phyloP scores from a whole-genome alignment of 2,888 invertebrate genomes.

The Coleophora flavipennella region DNA sequence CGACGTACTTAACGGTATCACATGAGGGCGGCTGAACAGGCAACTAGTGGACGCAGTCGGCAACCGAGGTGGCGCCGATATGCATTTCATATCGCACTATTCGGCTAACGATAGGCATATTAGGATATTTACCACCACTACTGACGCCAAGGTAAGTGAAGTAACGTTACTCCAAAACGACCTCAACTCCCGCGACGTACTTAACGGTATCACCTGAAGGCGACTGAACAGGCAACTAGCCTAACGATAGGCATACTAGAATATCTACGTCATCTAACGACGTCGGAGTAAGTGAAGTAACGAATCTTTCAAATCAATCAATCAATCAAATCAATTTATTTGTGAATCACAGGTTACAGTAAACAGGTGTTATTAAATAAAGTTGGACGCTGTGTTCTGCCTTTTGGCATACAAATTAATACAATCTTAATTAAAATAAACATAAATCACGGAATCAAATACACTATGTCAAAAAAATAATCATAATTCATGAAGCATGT shows the following conservation, averaged over 20 bases:
- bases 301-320: too few relatives aligned
- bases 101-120: constrained; percentile 88
- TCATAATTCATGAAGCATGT: too few relatives aligned
- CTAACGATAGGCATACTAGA: constrained; percentile 86
- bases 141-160: constrained; percentile 78
- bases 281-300: constrained; percentile 75
- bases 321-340: too few relatives aligned
- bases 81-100: constrained; percentile 83
- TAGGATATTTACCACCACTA: constrained; percentile 88
- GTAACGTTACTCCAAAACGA: constrained; percentile 54
- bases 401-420: too few relatives aligned
- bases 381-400: too few relatives aligned
- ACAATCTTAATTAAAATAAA: too few relatives aligned
- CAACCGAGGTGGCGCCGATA: constrained; percentile 76
- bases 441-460: too few relatives aligned
- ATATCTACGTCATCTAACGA: constrained; percentile 87
- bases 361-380: too few relatives aligned
- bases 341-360: too few relatives aligned
- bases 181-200: constrained; percentile 73
- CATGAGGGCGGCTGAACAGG: constrained; percentile 73
- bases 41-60: constrained; percentile 78
- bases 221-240: constrained; percentile 68
- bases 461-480: too few relatives aligned
- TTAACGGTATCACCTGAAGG: constrained; percentile 78
- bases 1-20: constrained; percentile 77